Percentiles rank a stretch among this genome's conserved stretches.
Conservation (phyloP, 2,888 invertebrate genomes). For the Cephus runcator region DNA sequence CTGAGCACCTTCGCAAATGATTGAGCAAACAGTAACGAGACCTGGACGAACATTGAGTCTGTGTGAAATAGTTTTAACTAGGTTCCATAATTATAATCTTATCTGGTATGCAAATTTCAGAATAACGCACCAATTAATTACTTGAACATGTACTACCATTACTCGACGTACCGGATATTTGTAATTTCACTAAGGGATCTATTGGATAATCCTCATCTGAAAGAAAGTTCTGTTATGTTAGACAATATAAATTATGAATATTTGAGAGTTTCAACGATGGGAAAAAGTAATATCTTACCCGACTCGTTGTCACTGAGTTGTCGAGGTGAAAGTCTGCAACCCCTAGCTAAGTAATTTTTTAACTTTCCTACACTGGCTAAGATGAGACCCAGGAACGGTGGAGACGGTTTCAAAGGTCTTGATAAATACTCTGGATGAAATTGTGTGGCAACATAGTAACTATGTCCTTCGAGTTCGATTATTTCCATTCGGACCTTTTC, state of each 20-base stretch:
- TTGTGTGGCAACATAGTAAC: constrained; percentile 95
- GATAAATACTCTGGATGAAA: constrained; percentile 98
- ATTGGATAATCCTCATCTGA: constrained; percentile 37
- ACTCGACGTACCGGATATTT: constrained; percentile 21
- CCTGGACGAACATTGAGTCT: not conserved
- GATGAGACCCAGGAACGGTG: constrained; percentile 94
- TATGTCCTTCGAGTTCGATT: constrained; percentile 85
- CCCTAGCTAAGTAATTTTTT: constrained; percentile 76
- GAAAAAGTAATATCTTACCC: constrained; percentile 53
- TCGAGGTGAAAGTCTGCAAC: constrained; percentile 80
- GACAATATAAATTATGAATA: not conserved
- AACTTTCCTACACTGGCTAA: constrained; percentile 89
- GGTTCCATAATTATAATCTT: not conserved
- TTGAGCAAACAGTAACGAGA: not conserved
- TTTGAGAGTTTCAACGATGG: not conserved
- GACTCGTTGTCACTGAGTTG: constrained; percentile 82
- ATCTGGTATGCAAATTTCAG: not conserved
- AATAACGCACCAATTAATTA: not conserved
- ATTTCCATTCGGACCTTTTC: constrained; percentile 95
- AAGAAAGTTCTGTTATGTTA: not conserved
- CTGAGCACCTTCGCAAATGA: not conserved
- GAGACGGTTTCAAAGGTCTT: constrained; percentile 89
- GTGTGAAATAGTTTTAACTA: not conserved
- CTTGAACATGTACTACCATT: constrained; percentile 28
- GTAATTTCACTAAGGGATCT: constrained; percentile 21